phyloP scores from a whole-genome alignment of 2,888 invertebrate genomes.

The Orchestes rusci region DNA sequence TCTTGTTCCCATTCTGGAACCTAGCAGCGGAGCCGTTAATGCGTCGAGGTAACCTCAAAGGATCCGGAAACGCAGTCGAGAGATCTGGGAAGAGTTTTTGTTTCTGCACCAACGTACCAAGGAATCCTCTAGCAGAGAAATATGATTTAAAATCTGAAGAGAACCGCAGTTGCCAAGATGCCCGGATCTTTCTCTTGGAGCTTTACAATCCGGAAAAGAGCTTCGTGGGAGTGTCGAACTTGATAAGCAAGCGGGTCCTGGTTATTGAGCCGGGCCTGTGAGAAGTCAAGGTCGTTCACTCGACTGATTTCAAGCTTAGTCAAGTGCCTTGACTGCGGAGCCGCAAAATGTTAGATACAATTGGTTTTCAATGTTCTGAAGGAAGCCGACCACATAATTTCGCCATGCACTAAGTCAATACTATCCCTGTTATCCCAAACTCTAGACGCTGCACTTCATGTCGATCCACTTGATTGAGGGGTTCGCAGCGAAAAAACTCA shows the following conservation, averaged over 20 bases:
- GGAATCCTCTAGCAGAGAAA: constrained; percentile 50
- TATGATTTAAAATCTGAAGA: constrained; percentile 41
- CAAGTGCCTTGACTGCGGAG: constrained; percentile 41
- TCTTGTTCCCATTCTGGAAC: constrained; percentile 46
- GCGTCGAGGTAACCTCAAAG: constrained; percentile 19
- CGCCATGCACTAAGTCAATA: too few species aligned
- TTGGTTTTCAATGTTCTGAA: too few species aligned
- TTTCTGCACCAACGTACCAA: constrained; percentile 48
- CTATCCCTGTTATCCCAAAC: too few species aligned
- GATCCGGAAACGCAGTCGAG: constrained; percentile 14
- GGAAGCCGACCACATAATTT: too few species aligned
- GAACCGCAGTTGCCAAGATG: constrained; percentile 46
- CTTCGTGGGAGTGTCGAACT: constrained; percentile 48
- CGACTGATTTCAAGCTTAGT: constrained; percentile 39
- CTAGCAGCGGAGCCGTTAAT: too few species aligned
- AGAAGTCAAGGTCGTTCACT: constrained; percentile 25
- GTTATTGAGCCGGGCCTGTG: too few species aligned
- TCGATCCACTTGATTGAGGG: too few species aligned
- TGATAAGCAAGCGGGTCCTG: too few species aligned
- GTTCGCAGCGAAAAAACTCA: too few species aligned
- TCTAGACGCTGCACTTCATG: too few species aligned
- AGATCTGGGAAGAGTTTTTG: constrained; percentile 23
- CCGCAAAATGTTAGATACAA: too few species aligned
- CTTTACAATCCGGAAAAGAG: constrained; percentile 40
- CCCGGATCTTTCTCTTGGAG: constrained; percentile 44